Evolutionary conservation across 2,797 vertebrate genomes (phyloP), one percentile per base, ranked within the genome.

Genomic region (Bovichtus diacanthus): DNA sequence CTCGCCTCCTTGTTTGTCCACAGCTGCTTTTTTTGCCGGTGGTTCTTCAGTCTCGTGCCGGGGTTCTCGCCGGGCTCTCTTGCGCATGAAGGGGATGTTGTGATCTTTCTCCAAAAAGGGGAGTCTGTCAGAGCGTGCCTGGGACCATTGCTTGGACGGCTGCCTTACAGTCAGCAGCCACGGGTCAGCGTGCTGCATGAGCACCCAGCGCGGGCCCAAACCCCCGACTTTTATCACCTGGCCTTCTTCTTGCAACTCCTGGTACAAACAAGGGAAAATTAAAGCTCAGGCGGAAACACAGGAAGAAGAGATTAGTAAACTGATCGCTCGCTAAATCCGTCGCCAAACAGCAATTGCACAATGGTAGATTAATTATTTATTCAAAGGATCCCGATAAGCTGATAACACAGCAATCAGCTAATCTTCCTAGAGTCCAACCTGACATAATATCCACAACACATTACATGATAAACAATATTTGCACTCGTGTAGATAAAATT

Each of bases 171-270:
- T 91, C 12, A 99, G 87, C 6, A 99, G 95, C 98, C 98, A 99
- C 0, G 97, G 96, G 2, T 82, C 89, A 6, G 97, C 95, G 0
- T 94, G 94, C 9, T 87, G 80, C 27, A 88, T 27, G 12, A 97
- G 93, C 74, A 97, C 97, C 92, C 98, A 92, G 0, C 97, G 96
- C 1, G 80, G 13, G 0, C 89, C 85, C 41, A 88, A 64, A 55
- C 94, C 94, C 1, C 98, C 98, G 0, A 97, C 97, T 82, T 94
- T 92, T 51, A 98, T 53, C 73, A 97, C 88, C 88, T 96, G 95
- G 73, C 94, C 93, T 76, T 91, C 88, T 7, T 95, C 92, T 31
- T 95, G 29, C 21, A 99, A 94, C 54, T 97, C 98, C 98, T 99
- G 66, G 12, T 64, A 34, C 2, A 47, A 9, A 78, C 34, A 1